Evolutionary conservation across 2,797 vertebrate species (phyloP).

Genomic region (Poeciliopsis infans): DNA sequence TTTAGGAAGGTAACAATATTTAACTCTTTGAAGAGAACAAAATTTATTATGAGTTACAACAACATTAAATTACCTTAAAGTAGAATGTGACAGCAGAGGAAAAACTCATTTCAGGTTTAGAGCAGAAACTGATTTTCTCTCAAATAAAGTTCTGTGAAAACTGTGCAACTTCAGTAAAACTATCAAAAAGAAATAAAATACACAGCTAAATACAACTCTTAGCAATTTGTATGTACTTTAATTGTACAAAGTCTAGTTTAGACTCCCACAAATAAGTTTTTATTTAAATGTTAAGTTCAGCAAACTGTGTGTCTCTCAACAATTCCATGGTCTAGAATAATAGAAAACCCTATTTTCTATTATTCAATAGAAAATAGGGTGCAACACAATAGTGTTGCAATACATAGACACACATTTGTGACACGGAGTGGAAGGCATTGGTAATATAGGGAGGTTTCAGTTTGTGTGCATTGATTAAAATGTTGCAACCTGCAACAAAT

Average conservation of each 20-base stretch:
- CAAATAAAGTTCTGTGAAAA: not conserved
- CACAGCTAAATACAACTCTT: not conserved
- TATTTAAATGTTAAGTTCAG: not conserved
- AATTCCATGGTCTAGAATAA: not conserved
- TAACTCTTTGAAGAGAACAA: too few relatives aligned
- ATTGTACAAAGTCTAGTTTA: not conserved
- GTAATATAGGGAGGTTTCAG: not conserved
- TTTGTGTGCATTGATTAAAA: not conserved
- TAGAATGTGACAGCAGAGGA: not conserved
- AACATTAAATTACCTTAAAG: too few relatives aligned
- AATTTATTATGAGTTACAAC: too few relatives aligned
- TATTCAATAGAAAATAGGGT: too few relatives aligned
- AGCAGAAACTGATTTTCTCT: conserved; percentile 5
- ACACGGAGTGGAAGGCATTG: not conserved
- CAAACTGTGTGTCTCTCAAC: not conserved
- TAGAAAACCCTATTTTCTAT: not conserved
- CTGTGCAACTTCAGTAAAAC: not conserved
- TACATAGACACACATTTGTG: not conserved
- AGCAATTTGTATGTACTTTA: not conserved
- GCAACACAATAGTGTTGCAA: not conserved
- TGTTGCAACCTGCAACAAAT: not conserved
- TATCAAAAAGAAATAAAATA: not conserved
- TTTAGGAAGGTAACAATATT: too few relatives aligned
- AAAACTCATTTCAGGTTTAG: not conserved
- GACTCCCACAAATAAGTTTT: not conserved